phyloP scores from a whole-genome alignment of 2,888 invertebrate genomes.

The Cephonodes hylas region DNA sequence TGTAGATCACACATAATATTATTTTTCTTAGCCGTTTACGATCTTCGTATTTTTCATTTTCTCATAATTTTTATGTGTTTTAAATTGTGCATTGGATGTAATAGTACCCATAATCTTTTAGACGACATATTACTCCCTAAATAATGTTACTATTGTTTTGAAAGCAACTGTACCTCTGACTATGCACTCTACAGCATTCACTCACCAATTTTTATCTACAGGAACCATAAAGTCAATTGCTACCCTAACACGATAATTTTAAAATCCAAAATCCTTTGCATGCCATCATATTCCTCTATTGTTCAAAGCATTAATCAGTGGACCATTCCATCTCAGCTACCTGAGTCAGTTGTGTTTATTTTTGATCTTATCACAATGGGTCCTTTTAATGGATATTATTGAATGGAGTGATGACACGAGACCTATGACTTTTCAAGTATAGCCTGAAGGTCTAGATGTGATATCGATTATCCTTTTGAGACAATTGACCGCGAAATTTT shows the following conservation, averaged over 20 bases:
- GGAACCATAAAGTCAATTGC: not conserved
- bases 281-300: not conserved
- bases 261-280: not conserved
- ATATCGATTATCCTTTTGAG: not conserved
- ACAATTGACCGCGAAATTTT: not conserved
- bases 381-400: conserved; percentile 35
- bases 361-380: conserved; percentile 27
- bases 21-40: too few relatives aligned
- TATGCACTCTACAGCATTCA: not conserved
- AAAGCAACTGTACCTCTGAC: conserved; percentile 1
- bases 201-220: not conserved
- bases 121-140: not conserved
- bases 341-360: conserved; percentile 24
- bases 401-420: conserved; percentile 30
- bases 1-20: too few relatives aligned
- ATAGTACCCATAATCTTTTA: too few relatives aligned
- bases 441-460: not conserved
- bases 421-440: not conserved
- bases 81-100: too few relatives aligned
- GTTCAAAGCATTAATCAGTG: conserved; percentile 9
- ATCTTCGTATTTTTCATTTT: too few relatives aligned
- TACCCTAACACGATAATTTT: not conserved
- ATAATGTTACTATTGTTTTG: not conserved
- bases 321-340: conserved; percentile 4
- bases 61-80: too few relatives aligned